A percentile compares a stretch with the other conserved stretches of the same genome.
Evolutionary conservation across 2,797 vertebrate species (phyloP).

Genomic region (Myotis vivesi): DNA sequence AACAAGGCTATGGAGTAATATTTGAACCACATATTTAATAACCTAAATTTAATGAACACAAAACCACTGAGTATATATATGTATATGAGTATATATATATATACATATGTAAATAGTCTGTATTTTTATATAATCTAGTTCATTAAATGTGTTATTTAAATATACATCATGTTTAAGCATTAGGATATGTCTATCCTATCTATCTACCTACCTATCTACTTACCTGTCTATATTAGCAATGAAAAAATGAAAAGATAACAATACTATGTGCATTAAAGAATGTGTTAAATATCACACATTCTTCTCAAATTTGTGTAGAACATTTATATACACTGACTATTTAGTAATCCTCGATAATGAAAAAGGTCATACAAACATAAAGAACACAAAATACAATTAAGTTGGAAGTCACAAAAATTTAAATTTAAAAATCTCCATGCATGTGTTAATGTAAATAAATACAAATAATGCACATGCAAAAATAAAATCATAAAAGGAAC

Average conservation of each 20-base stretch:
- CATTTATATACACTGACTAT: background rate
- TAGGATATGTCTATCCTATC: background rate
- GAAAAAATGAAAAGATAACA: background rate
- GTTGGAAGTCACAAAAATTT: background rate
- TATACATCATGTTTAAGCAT: background rate
- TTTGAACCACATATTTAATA: constrained; percentile 18
- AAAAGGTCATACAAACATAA: background rate
- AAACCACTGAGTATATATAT: background rate
- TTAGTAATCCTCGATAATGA: background rate
- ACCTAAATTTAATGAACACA: background rate
- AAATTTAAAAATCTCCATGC: background rate
- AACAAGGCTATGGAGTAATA: background rate
- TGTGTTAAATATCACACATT: background rate
- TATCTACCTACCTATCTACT: background rate
- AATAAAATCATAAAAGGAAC: background rate
- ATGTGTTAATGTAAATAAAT: background rate
- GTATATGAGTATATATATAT: background rate
- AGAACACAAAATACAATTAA: constrained; percentile 1
- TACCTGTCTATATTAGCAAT: background rate
- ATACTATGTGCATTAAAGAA: background rate
- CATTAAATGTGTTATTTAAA: background rate
- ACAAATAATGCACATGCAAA: background rate
- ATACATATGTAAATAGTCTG: background rate
- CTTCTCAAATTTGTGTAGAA: background rate
- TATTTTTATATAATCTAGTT: background rate